phyloP scores from a whole-genome alignment of 2,888 invertebrate species.

The Drosophila lacicola region DNA sequence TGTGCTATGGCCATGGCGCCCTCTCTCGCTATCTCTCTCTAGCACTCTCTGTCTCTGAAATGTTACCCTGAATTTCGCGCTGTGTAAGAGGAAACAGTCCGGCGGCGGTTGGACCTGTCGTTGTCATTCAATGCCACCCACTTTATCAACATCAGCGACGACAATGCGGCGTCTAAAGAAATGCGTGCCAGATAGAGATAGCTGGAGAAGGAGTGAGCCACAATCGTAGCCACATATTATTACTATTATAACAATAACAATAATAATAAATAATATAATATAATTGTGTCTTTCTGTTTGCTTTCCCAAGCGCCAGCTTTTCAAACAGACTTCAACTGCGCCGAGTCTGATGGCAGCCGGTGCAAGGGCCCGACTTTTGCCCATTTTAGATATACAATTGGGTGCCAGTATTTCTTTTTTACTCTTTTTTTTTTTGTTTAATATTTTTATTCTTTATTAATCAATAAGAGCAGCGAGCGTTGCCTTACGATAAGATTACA shows the following conservation, averaged over 20 bases:
- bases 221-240: constrained; percentile 45
- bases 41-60: too few species aligned
- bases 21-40: constrained; percentile 1
- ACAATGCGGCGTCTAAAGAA: constrained; percentile 31
- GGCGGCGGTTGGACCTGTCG: constrained; percentile 17
- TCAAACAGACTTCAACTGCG: constrained; percentile 10
- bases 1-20: constrained; percentile 1
- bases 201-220: constrained; percentile 32
- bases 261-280: constrained; percentile 37
- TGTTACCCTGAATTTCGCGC: constrained; percentile 42
- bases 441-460: constrained; percentile 53
- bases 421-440: constrained; percentile 30
- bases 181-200: constrained; percentile 56
- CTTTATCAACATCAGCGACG: constrained; percentile 57
- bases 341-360: constrained; percentile 14
- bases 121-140: constrained; percentile 63
- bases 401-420: constrained; percentile 49
- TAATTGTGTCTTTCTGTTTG: constrained; percentile 55
- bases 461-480: constrained; percentile 65
- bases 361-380: constrained; percentile 15
- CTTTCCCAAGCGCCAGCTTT: constrained; percentile 57
- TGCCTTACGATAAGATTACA: constrained; percentile 58
- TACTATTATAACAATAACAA: constrained; percentile 48
- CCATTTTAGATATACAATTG: constrained; percentile 41
- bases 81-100: constrained; percentile 43